phyloP scores from a whole-genome alignment of 2,888 invertebrate genomes.

The Spodoptera littoralis region DNA sequence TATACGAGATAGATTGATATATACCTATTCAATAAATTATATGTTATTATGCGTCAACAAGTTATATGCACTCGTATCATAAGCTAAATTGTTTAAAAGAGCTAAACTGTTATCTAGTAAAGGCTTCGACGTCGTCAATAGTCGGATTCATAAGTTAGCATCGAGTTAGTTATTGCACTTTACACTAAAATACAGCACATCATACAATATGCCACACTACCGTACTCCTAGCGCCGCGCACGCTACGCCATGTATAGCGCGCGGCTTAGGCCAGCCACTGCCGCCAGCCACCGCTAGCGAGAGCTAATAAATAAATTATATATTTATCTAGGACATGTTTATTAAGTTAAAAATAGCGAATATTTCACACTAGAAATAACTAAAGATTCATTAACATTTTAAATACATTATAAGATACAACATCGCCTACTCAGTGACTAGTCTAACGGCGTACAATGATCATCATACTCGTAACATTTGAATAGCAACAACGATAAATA shows the following conservation, averaged over 20 bases:
- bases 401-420: conserved; percentile 85
- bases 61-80: conserved; percentile 73
- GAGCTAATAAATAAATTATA: conserved; percentile 82
- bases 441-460: conserved; percentile 83
- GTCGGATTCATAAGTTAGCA: conserved; percentile 79
- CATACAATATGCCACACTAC: conserved; percentile 63
- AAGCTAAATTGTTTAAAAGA: conserved; percentile 73
- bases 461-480: conserved; percentile 79
- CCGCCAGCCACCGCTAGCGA: conserved; percentile 65
- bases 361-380: conserved; percentile 84
- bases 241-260: conserved; percentile 27
- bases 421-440: conserved; percentile 87
- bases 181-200: conserved; percentile 68
- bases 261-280: conserved; percentile 53
- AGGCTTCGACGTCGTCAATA: conserved; percentile 73
- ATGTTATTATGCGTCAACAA: conserved; percentile 87
- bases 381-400: conserved; percentile 85
- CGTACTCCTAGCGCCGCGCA: conserved; percentile 55
- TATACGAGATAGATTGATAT: conserved; percentile 65
- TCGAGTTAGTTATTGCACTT: conserved; percentile 81
- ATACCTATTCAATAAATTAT: conserved; percentile 68
- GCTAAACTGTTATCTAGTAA: conserved; percentile 72
- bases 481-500: conserved; percentile 83
- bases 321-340: conserved; percentile 77
- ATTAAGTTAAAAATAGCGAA: conserved; percentile 80